These are phyloP conservation scores for Heterodera schachtii DNA, from an alignment of 1,140 invertebrate species.

Conservation along the genomic window DNA sequence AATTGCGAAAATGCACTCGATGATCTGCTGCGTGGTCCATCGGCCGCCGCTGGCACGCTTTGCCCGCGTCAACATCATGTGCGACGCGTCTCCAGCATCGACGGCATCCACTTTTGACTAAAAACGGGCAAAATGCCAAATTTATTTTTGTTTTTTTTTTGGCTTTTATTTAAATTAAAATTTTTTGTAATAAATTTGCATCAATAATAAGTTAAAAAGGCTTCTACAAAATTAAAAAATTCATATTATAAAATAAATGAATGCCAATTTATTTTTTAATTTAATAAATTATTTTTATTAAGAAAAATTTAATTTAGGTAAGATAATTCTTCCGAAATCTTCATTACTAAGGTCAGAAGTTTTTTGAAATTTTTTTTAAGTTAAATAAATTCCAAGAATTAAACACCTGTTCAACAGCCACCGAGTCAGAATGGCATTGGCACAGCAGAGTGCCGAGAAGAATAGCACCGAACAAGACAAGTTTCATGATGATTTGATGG, in stretches of 20 bases:
- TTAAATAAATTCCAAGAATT: neutral
- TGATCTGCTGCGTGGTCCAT: slow-evolving; percentile 36
- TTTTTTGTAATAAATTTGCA: no score
- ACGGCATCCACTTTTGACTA: no score
- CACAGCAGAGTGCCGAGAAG: neutral
- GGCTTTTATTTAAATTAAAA: no score
- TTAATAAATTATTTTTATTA: no score
- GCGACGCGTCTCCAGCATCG: neutral
- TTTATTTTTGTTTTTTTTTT: neutral
- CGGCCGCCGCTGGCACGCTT: slow-evolving; percentile 27
- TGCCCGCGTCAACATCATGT: slow-evolving; percentile 4
- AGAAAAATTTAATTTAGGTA: no score
- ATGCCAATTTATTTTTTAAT: no score
- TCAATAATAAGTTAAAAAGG: no score
- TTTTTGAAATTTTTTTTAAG: no score
- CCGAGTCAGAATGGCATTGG: neutral
- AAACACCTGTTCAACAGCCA: neutral
- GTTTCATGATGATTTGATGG: neutral
- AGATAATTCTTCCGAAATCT: no score
- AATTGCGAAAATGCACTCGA: slow-evolving; percentile 32
- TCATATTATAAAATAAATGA: no score
- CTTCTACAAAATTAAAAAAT: no score
- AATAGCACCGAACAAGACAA: neutral
- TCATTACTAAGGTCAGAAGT: no score
- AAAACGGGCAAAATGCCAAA: neutral